A percentile compares a stretch with the other conserved stretches of the same genome.
phyloP scores from a whole-genome alignment of 1,140 invertebrate genomes.

The Ditylenchus dipsaci region DNA sequence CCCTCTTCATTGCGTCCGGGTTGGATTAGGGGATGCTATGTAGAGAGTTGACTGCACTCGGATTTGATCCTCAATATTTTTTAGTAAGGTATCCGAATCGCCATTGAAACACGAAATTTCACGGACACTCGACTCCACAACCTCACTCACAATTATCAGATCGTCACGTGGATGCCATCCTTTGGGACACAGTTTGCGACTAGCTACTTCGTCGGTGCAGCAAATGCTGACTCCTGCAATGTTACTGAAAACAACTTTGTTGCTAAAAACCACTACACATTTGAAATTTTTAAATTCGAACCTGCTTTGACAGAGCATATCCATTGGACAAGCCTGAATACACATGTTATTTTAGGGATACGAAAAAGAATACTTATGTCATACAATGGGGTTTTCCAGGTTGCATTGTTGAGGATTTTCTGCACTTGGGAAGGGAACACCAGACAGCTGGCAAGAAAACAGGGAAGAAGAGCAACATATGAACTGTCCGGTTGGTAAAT shows the following conservation, averaged over 20 bases:
- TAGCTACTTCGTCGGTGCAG: slow-evolving; percentile 14
- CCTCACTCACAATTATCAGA: slow-evolving; percentile 30
- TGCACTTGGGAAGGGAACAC: slow-evolving; percentile 38
- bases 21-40: too few species aligned
- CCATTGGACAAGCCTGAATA: slow-evolving; percentile 10
- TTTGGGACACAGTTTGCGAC: slow-evolving; percentile 26
- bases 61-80: too few species aligned
- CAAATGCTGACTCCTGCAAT: slow-evolving; percentile 43
- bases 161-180: slow-evolving; percentile 23
- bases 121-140: too few species aligned
- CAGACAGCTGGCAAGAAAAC: slow-evolving; percentile 29
- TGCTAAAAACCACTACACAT: neutral
- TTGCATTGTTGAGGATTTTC: slow-evolving; percentile 38
- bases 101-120: neutral
- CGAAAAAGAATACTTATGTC: neutral
- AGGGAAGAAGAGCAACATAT: slow-evolving; percentile 28
- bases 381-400: slow-evolving; percentile 33
- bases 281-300: neutral
- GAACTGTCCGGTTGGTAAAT: slow-evolving; percentile 22
- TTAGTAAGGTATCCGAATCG: too few species aligned
- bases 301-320: slow-evolving; percentile 14
- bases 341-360: neutral
- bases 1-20: too few species aligned
- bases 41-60: too few species aligned
- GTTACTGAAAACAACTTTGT: slow-evolving; percentile 24